These are phyloP conservation scores for Neopelma chrysocephalum DNA, from an alignment of 2,797 vertebrate genomes.

Conservation along the genomic window DNA sequence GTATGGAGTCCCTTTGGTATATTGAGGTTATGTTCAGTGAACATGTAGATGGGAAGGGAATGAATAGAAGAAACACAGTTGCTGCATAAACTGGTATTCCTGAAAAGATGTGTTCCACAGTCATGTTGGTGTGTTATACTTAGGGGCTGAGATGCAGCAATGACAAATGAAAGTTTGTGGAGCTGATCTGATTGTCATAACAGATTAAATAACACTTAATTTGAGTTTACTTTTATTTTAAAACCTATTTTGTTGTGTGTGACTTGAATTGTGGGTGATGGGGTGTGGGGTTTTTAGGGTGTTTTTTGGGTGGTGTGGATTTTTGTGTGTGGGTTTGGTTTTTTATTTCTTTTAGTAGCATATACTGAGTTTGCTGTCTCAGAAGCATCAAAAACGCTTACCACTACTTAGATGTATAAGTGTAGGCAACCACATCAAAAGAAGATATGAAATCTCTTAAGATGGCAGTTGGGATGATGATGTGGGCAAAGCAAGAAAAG, in stretches of 20 bases:
- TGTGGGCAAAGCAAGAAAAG: background rate
- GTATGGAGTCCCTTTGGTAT: background rate
- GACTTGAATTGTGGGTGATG: background rate
- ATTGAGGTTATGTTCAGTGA: background rate
- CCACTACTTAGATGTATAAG: background rate
- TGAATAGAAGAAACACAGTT: background rate
- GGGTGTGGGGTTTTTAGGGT: too few species aligned
- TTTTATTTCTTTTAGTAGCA: background rate
- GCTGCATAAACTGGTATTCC: background rate
- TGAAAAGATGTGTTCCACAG: background rate
- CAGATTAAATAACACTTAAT: background rate
- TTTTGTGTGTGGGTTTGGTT: background rate
- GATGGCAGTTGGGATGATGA: background rate
- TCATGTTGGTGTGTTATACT: background rate
- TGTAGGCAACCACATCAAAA: background rate
- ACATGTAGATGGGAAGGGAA: background rate
- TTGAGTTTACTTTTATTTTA: background rate
- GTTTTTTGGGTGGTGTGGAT: background rate
- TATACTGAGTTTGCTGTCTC: background rate
- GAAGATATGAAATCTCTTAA: background rate
- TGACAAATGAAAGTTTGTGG: background rate
- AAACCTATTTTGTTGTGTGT: background rate
- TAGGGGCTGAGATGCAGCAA: background rate
- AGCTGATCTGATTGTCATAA: background rate
- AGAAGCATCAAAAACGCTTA: background rate